Evolutionary conservation across 2,797 vertebrate genomes (phyloP).

Genomic region (Danio jaintianensis): DNA sequence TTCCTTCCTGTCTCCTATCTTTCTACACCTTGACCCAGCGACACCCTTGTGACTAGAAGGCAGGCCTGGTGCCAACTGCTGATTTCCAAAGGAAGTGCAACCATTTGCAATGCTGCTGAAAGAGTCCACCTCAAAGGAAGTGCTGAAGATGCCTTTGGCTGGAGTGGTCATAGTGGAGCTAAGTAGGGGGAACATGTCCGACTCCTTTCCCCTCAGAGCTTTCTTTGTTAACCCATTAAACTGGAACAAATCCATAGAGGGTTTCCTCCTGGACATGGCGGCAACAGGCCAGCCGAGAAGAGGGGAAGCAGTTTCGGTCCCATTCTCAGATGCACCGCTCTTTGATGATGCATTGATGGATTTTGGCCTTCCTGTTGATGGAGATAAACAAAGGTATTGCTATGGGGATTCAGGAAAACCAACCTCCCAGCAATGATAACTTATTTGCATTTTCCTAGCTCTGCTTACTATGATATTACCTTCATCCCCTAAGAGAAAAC

Average conservation of each 20-base stretch:
- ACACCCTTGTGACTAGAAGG: slow-evolving; percentile 71
- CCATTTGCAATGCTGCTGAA: slow-evolving; percentile 96
- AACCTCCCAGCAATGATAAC: slow-evolving; percentile 20
- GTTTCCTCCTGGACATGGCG: slow-evolving; percentile 84
- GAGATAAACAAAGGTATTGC: slow-evolving; percentile 32
- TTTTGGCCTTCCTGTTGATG: slow-evolving; percentile 83
- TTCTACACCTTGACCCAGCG: slow-evolving; percentile 57
- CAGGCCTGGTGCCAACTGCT: slow-evolving; percentile 64
- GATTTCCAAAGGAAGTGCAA: slow-evolving; percentile 83
- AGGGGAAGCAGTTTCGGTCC: slow-evolving; percentile 75
- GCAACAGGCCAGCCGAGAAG: slow-evolving; percentile 85
- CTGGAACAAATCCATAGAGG: slow-evolving; percentile 89
- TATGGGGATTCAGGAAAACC: slow-evolving; percentile 26
- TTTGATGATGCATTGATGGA: slow-evolving; percentile 82
- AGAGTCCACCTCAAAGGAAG: slow-evolving; percentile 91
- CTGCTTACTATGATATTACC: slow-evolving; percentile 3
- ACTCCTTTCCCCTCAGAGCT: slow-evolving; percentile 83
- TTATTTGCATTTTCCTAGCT: slow-evolving; percentile 47
- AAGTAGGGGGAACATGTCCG: slow-evolving; percentile 82
- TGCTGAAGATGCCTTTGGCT: slow-evolving; percentile 89
- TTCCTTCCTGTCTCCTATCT: slow-evolving; percentile 81
- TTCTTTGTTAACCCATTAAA: slow-evolving; percentile 88
- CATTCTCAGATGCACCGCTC: slow-evolving; percentile 65
- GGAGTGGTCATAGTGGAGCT: slow-evolving; percentile 62
- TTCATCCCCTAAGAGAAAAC: slow-evolving; percentile 26